Conservation (phyloP, 1,140 invertebrate species). For the Thalassaphorura encarpata region DNA sequence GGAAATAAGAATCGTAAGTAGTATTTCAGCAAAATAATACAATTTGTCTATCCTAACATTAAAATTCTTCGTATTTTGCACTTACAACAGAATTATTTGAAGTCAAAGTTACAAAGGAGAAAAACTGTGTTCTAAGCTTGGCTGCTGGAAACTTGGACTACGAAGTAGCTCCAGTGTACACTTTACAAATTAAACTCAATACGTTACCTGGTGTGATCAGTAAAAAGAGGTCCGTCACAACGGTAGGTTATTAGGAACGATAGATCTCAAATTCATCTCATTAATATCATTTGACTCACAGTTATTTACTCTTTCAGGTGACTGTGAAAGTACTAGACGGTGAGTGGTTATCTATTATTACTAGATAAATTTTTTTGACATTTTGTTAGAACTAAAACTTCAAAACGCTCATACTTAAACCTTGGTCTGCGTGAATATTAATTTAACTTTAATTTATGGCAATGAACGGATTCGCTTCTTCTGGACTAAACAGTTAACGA, state of each 20-base stretch:
- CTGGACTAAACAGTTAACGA: constrained; percentile 8
- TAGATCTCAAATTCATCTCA: neutral
- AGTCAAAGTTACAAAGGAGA: constrained; percentile 58
- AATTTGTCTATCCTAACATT: no score
- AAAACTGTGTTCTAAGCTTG: constrained; percentile 65
- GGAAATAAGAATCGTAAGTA: constrained; percentile 53
- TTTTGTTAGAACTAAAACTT: no score
- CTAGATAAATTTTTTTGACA: no score
- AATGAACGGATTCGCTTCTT: neutral
- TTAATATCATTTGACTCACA: constrained; percentile 13
- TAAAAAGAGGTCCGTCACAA: constrained; percentile 56
- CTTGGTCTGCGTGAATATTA: no score
- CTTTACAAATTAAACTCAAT: constrained; percentile 61
- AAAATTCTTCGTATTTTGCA: no score
- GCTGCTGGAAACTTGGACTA: constrained; percentile 58
- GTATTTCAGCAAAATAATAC: neutral
- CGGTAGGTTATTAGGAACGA: constrained; percentile 37
- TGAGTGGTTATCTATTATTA: no score
- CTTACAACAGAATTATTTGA: constrained; percentile 58
- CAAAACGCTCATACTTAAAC: no score
- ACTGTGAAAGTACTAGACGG: constrained; percentile 72
- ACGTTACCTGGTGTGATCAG: constrained; percentile 66
- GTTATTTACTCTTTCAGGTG: constrained; percentile 42
- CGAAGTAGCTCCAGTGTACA: constrained; percentile 59
- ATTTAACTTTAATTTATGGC: no score